Base-by-base conservation (phyloP, 35 echinoderm and acorn worm genomes). In the Apostichopus japonicus region DNA sequence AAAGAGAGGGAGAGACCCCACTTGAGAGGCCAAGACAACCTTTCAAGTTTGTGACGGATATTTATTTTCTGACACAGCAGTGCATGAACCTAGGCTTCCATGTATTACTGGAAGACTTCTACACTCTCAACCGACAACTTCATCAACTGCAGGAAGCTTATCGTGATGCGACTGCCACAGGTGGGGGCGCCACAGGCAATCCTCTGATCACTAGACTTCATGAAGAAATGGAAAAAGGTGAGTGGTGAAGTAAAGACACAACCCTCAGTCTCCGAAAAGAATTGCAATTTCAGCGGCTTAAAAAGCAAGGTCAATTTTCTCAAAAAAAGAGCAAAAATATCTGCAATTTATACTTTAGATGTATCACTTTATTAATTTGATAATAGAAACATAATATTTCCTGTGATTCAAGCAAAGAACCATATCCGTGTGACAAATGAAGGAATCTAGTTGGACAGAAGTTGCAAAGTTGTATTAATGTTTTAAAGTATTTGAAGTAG, bases 181-280 rank as follows among this genome's bases (percentile, higher is more conserved):
- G 83, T 63, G 93, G 93, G 56, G 79, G 92, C 22, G 70, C 63
- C 1, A 83, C 56, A 54, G 92, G 57, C 19, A 86, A 94, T 77
- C 91, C 93, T 0, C n/a, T 93, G 17, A 72, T 96, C 52, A 80
- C 82, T 56, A 86, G 92, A n/a, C 72, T 99, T 6, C 79, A 92
- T 10, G 97, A 99, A 63, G 87, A 94, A 78, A 99, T 99, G 97
- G 95, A 96, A 24, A 96, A 91, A 92, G 91, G 97, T 99, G 33
- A 44, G 33, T 44, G 4, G 33, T 1, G 0, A 44, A 44, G 33
- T 44, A 44, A 44, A 44, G 33, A 44, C 33, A 87, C 87, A 57
- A 70, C 22, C 11, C 0, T 67, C 63, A 44, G 33, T 44, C 33
- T 44, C 33, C 4, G 33, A 44, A 44, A 44, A 44, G 33, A 44